A percentile compares a stretch with the other conserved stretches of the same genome.
phyloP scores from a whole-genome alignment of 2,113 vertebrate genomes.

The Anseranas semipalmata region DNA sequence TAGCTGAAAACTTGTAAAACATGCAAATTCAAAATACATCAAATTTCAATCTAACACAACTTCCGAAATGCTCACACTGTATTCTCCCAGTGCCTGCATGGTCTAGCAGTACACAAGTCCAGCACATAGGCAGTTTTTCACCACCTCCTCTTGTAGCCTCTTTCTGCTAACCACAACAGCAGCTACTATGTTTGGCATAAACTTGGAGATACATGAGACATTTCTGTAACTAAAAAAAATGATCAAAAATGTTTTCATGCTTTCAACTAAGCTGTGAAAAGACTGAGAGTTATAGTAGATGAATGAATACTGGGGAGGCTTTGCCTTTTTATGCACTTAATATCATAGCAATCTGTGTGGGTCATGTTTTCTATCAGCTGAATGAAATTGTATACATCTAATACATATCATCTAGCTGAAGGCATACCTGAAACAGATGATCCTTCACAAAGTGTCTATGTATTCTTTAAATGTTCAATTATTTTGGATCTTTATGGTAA shows the following conservation, averaged over 20 bases:
- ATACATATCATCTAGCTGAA: not conserved
- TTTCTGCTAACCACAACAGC: not conserved
- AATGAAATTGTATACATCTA: not conserved
- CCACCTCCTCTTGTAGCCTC: not conserved
- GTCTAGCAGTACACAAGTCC: not conserved
- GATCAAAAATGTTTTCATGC: not conserved
- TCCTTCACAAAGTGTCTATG: not conserved
- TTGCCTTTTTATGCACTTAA: not conserved
- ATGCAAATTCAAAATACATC: not conserved
- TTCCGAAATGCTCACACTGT: not conserved
- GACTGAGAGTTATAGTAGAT: not conserved
- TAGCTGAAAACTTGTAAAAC: not conserved
- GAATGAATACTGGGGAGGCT: not conserved
- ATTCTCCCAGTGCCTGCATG: not conserved
- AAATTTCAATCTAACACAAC: not conserved
- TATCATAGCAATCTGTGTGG: not conserved
- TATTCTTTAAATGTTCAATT: not conserved
- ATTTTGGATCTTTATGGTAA: not conserved
- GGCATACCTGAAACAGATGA: not conserved
- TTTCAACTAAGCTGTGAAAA: not conserved
- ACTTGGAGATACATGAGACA: not conserved
- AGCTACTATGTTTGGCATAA: not conserved
- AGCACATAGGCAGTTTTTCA: not conserved
- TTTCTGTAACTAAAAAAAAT: not conserved
- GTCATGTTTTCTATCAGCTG: not conserved